phyloP scores from a whole-genome alignment of 2,113 vertebrate species.

The Asarcornis scutulata region DNA sequence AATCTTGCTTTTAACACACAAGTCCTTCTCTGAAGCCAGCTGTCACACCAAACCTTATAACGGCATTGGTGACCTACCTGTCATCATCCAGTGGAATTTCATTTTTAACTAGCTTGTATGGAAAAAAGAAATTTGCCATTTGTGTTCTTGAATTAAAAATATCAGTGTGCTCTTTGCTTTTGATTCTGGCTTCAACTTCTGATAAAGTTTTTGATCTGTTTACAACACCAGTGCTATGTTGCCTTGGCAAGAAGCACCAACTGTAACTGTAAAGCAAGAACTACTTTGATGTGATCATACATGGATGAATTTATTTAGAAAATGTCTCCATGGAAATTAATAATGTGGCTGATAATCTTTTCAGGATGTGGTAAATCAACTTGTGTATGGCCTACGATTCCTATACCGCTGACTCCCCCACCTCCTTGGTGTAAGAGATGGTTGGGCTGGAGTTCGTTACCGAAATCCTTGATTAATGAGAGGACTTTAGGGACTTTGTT shows the following conservation, averaged over 20 bases:
- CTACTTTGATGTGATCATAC: neutral
- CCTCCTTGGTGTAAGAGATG: neutral
- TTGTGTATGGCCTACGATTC: neutral
- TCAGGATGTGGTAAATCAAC: neutral
- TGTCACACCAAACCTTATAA: neutral
- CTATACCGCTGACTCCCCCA: fast-evolving
- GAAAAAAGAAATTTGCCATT: neutral
- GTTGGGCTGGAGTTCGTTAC: neutral
- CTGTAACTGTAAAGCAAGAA: neutral
- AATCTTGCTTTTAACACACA: neutral
- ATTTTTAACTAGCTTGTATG: neutral
- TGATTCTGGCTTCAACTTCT: neutral
- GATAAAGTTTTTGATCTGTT: neutral
- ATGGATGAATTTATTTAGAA: neutral
- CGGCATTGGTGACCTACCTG: neutral
- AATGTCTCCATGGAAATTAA: neutral
- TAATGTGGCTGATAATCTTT: neutral
- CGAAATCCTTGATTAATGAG: neutral
- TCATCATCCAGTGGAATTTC: neutral
- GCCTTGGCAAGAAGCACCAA: neutral
- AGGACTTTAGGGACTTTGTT: neutral
- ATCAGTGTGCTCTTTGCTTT: neutral
- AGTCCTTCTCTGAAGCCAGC: neutral
- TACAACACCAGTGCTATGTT: neutral
- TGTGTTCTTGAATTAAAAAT: neutral